phyloP scores from a whole-genome alignment of 2,113 vertebrate species.

The Hyperoodon ampullatus region DNA sequence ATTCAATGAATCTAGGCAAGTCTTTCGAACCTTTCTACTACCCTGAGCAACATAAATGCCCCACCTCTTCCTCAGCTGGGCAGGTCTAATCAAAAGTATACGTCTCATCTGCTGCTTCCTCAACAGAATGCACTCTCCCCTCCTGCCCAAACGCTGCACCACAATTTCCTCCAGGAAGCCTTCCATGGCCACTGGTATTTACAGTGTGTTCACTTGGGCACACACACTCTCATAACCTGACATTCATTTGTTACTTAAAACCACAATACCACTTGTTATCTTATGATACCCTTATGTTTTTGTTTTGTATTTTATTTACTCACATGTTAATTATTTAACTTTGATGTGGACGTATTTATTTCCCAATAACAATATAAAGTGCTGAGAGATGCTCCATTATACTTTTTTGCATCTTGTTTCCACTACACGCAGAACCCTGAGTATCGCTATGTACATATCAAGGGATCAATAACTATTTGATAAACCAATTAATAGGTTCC shows the following conservation, averaged over 20 bases:
- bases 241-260: constrained; percentile 33
- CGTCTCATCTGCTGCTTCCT: background rate
- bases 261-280: background rate
- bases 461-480: background rate
- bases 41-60: background rate
- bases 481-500: background rate
- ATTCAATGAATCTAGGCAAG: background rate
- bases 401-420: background rate
- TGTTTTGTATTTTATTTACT: constrained; percentile 26
- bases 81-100: background rate
- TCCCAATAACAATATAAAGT: background rate
- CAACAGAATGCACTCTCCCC: background rate
- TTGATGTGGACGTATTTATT: background rate
- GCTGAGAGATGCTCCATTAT: background rate
- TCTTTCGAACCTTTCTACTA: background rate
- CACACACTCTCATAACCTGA: background rate
- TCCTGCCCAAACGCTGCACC: background rate
- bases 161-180: constrained; percentile 17
- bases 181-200: background rate
- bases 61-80: background rate
- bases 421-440: background rate
- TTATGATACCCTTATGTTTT: background rate
- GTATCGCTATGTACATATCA: background rate
- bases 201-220: background rate
- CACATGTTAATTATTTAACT: background rate